Percentiles rank a stretch among this genome's conserved stretches.
Evolutionary conservation across 2,113 vertebrate species (phyloP).

Genomic region (Laticauda laticaudata): DNA sequence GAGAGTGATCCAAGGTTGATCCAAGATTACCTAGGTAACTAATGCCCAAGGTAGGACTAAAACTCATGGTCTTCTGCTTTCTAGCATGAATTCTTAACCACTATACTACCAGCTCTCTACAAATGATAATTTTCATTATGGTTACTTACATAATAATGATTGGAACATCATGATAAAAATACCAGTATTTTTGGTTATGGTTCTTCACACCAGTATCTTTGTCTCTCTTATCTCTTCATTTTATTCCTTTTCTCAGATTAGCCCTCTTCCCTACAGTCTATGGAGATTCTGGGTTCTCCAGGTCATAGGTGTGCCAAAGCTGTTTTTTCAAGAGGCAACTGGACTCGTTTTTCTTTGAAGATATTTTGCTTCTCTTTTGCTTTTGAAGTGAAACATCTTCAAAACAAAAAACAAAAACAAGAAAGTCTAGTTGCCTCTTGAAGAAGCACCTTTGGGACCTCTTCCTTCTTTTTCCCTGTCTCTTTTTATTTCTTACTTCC

Average conservation of each 20-base stretch:
- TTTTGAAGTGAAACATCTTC: too few species aligned
- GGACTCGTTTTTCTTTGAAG: too few species aligned
- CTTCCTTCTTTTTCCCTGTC: neutral
- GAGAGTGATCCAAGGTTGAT: neutral
- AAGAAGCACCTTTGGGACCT: too few species aligned
- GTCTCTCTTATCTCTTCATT: neutral
- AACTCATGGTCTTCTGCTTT: neutral
- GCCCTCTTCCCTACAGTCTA: neutral
- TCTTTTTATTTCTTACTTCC: neutral
- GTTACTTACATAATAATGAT: neutral
- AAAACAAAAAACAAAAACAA: too few species aligned
- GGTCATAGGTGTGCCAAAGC: too few species aligned
- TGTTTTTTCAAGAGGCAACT: too few species aligned
- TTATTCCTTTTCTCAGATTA: neutral
- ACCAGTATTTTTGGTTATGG: neutral
- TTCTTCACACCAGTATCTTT: neutral
- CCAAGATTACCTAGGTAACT: neutral
- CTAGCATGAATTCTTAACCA: neutral
- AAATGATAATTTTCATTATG: neutral
- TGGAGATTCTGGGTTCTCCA: too few species aligned
- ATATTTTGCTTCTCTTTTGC: too few species aligned
- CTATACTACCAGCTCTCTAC: neutral
- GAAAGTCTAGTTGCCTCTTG: too few species aligned
- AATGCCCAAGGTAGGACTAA: neutral
- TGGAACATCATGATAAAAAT: slow-evolving; percentile 12